Evolutionary conservation across 2,113 vertebrate species (phyloP).

Genomic region (Urocynchramus pylzowi): DNA sequence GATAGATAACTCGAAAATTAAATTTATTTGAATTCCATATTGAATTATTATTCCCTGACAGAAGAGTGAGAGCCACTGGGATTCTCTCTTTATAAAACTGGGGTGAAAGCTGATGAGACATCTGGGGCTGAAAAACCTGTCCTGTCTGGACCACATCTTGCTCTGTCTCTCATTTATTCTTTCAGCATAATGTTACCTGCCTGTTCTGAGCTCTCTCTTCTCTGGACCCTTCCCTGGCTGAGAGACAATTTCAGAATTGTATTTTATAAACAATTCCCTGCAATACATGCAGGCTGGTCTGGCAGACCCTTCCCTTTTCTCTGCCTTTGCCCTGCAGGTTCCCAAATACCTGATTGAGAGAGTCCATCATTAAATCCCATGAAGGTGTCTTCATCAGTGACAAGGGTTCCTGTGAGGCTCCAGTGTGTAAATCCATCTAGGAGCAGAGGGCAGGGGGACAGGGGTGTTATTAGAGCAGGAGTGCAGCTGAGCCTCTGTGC

Average conservation of each 20-base stretch:
- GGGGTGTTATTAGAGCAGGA: background rate
- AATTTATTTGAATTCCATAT: background rate
- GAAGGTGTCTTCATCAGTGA: slow-evolving; percentile 85
- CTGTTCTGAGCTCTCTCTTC: background rate
- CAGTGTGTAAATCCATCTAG: slow-evolving; percentile 91
- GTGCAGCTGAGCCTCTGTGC: background rate
- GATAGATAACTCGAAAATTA: background rate
- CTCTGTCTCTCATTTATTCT: background rate
- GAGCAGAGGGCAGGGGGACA: background rate
- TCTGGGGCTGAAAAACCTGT: background rate
- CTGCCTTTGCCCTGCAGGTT: background rate
- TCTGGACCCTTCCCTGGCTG: background rate
- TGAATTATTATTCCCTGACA: background rate
- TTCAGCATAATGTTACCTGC: background rate
- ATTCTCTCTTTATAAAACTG: background rate
- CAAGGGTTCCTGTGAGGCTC: slow-evolving; percentile 84
- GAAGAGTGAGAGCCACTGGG: background rate
- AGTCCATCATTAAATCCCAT: slow-evolving; percentile 89
- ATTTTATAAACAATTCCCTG: background rate
- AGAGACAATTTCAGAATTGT: background rate
- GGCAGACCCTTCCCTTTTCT: background rate
- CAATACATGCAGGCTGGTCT: background rate
- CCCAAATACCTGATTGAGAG: slow-evolving; percentile 84
- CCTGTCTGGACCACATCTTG: background rate
- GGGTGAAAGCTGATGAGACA: background rate